phyloP scores from a whole-genome alignment of 2,113 vertebrate species.

The Setophaga coronata region DNA sequence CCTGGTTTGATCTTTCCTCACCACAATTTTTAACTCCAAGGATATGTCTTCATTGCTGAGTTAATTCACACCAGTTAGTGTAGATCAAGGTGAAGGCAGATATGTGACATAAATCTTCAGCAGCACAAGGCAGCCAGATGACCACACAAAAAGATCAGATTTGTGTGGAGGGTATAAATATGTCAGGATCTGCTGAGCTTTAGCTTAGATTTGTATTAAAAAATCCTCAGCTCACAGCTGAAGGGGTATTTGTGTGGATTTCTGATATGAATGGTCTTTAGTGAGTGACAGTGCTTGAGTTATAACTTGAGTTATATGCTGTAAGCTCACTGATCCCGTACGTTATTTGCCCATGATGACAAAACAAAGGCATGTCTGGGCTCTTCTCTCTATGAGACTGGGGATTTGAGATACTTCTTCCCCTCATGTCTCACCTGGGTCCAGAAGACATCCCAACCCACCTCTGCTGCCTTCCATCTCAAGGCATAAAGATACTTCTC shows the following conservation, averaged over 20 bases:
- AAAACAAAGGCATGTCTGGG: not conserved
- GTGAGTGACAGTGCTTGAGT: not conserved
- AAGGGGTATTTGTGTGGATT: not conserved
- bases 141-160: not conserved
- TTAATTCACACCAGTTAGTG: not conserved
- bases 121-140: not conserved
- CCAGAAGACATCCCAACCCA: not conserved
- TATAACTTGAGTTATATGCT: not conserved
- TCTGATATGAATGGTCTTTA: not conserved
- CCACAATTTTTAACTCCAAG: not conserved
- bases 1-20: not conserved
- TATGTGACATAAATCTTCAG: not conserved
- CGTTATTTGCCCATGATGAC: not conserved
- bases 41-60: not conserved
- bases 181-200: not conserved
- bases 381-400: not conserved
- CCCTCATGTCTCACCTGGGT: not conserved
- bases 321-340: not conserved
- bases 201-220: not conserved
- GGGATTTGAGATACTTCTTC: not conserved
- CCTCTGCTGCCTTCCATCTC: not conserved
- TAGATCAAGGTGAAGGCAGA: not conserved
- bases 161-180: not conserved
- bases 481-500: not conserved
- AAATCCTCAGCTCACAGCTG: not conserved